Percentiles rank a stretch among this genome's conserved stretches.
Conservation (phyloP, 2,888 invertebrate genomes). For the Tineola bisselliella region DNA sequence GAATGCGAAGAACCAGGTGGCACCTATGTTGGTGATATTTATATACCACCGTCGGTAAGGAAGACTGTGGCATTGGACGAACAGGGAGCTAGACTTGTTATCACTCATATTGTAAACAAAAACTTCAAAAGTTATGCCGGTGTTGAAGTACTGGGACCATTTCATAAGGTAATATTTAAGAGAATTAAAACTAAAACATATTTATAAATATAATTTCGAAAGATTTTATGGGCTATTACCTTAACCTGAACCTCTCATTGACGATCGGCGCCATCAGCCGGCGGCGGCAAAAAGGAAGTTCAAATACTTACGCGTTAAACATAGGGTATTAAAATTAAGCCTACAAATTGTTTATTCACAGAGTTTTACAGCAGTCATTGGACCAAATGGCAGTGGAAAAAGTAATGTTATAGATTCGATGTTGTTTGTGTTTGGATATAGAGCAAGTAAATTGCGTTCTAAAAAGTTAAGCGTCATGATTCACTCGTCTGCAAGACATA, state of each 20-base stretch:
- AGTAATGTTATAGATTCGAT: slow-evolving; percentile 99
- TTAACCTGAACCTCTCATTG: too few relatives aligned
- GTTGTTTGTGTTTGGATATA: slow-evolving; percentile 98
- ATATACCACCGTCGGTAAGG: slow-evolving; percentile 81
- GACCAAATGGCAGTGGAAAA: slow-evolving; percentile 99
- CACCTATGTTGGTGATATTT: slow-evolving; percentile 81
- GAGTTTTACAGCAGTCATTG: slow-evolving; percentile 96
- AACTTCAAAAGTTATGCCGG: slow-evolving; percentile 98
- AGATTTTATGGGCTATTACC: too few relatives aligned
- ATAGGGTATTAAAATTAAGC: too few relatives aligned
- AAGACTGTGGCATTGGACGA: slow-evolving; percentile 76
- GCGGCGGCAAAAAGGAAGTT: too few relatives aligned
- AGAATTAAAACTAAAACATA: neutral
- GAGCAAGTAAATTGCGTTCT: slow-evolving; percentile 93
- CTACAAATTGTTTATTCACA: slow-evolving; percentile 43
- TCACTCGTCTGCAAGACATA: slow-evolving; percentile 86
- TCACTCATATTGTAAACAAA: slow-evolving; percentile 87
- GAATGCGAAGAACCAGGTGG: slow-evolving; percentile 70
- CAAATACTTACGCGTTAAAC: too few relatives aligned
- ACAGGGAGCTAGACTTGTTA: slow-evolving; percentile 86
- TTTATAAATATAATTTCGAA: neutral
- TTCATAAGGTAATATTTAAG: slow-evolving; percentile 82
- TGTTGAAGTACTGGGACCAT: slow-evolving; percentile 85
- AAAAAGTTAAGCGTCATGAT: slow-evolving; percentile 94
- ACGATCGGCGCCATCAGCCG: too few relatives aligned